phyloP scores from a whole-genome alignment of 1,140 invertebrate genomes.

The Aphelenchoides avenae region DNA sequence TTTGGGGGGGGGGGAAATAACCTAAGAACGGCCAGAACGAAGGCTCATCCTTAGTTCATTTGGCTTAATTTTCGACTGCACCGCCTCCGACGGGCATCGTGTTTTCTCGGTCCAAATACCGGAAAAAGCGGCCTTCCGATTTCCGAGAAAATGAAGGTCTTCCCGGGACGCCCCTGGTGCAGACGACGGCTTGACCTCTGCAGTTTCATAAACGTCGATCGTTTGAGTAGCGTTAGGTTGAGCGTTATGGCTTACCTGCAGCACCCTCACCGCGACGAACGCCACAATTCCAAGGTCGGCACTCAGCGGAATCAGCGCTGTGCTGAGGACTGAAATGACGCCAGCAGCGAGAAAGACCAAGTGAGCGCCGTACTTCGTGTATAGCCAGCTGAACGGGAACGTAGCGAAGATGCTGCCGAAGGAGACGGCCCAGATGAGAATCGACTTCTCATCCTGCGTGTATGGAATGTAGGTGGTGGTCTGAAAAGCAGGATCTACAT shows the following conservation, averaged over 20 bases:
- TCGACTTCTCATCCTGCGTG: slow-evolving; percentile 20
- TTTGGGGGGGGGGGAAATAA: no score
- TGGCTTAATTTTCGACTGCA: no score
- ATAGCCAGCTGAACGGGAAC: slow-evolving; percentile 37
- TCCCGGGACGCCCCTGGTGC: slow-evolving; percentile 10
- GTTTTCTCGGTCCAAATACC: slow-evolving; percentile 10
- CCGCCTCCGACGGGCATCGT: no score
- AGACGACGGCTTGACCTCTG: background rate
- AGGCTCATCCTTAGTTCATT: no score
- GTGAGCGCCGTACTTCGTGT: slow-evolving; percentile 34
- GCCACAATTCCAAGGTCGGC: slow-evolving; percentile 21
- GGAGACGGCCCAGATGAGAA: slow-evolving; percentile 28
- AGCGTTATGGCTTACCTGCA: slow-evolving; percentile 16
- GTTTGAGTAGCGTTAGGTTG: slow-evolving; percentile 13
- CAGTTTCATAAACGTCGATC: background rate
- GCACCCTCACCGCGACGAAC: slow-evolving; percentile 21
- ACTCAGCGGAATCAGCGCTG: slow-evolving; percentile 29
- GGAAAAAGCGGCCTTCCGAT: slow-evolving; percentile 7
- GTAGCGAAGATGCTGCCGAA: slow-evolving; percentile 32
- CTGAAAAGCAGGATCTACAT: no score
- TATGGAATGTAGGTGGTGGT: no score
- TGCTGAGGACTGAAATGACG: slow-evolving; percentile 28
- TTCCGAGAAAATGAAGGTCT: slow-evolving; percentile 15
- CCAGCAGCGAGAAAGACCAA: slow-evolving; percentile 38
- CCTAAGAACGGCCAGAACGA: no score